Percentiles rank a stretch among this genome's conserved stretches.
Conservation (phyloP, 2,888 invertebrate species). For the Aphodius granarius region DNA sequence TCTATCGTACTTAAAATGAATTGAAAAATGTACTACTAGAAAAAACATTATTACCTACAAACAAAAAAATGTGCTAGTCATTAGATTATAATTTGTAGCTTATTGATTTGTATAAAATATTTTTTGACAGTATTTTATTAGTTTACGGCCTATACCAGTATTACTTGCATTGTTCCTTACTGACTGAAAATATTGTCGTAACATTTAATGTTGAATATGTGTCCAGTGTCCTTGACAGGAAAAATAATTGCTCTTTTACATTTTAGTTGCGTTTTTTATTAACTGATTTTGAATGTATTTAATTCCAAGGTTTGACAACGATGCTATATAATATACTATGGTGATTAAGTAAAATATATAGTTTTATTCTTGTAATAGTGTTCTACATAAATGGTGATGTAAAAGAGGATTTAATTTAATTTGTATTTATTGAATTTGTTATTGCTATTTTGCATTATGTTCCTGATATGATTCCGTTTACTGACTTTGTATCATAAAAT, state of each 20-base stretch:
- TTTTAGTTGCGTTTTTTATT: background rate
- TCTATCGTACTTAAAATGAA: constrained; percentile 13
- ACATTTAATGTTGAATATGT: background rate
- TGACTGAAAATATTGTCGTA: constrained; percentile 3
- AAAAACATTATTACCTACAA: constrained; percentile 14
- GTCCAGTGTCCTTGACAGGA: background rate
- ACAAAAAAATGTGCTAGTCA: constrained; percentile 25
- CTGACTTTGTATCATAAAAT: constrained; percentile 28
- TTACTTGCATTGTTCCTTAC: constrained; percentile 26
- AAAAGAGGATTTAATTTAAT: constrained; percentile 16
- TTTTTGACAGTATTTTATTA: constrained; percentile 35
- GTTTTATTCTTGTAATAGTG: constrained; percentile 10
- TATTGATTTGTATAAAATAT: constrained; percentile 32
- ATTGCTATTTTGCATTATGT: constrained; percentile 23
- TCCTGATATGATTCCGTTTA: constrained; percentile 25
- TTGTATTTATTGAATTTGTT: constrained; percentile 22
- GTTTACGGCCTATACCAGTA: constrained; percentile 42
- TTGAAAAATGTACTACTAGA: constrained; percentile 12
- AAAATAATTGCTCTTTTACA: background rate
- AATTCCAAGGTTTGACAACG: background rate
- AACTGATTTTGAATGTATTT: background rate
- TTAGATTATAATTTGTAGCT: constrained; percentile 22
- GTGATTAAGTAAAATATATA: constrained; percentile 16
- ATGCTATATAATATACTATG: constrained; percentile 10
- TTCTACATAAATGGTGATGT: background rate